Evolutionary conservation across 2,113 vertebrate genomes (phyloP), one percentile per base, ranked within the genome.

Genomic region (Hemiscyllium ocellatum): DNA sequence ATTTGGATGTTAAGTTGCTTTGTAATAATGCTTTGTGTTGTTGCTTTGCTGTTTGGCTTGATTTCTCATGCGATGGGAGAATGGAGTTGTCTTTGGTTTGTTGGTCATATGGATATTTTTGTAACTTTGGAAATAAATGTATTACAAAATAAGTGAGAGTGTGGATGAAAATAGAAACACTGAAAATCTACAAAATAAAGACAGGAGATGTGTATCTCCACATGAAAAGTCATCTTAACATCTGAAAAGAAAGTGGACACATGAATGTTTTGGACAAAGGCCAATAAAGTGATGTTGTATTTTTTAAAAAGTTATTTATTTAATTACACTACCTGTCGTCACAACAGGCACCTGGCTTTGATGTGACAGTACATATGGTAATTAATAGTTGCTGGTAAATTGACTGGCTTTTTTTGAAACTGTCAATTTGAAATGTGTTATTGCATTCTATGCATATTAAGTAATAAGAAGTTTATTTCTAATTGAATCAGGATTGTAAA

Each of bases 81-180:
- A 72, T 13, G 72, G 94, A 52, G 26, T 52, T 26, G 33, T 95
- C 1, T 95, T 26, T 72, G 8, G 10, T 76, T 72, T 52, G 22
- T 76, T 91, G 42, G 26, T 72, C 47, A 72, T 95, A 29, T 76
- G 94, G 93, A 72, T 72, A 52, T 52, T 72, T 61, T 95, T 72
- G 94, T 47, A 72, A 26, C 69, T 95, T 95, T 52, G 42, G 42
- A 72, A 95, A 52, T 72, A 47, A 93, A 70, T 95, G 26, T 72
- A 95, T 33, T 15, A 33, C 94, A 17, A 26, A 47, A 66, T 19
- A 69, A 72, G 19, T 68, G 80, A 83, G 29, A 12, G 29, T 93
- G 33, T 66, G 61, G 89, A 37, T 37, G 65, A 91, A 91, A 66
- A 20, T 4, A 37, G 52, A 87, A 87, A 87, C 29, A 65, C 78